phyloP scores from a whole-genome alignment of 2,888 invertebrate genomes.

The Phrixothrix hirtus region DNA sequence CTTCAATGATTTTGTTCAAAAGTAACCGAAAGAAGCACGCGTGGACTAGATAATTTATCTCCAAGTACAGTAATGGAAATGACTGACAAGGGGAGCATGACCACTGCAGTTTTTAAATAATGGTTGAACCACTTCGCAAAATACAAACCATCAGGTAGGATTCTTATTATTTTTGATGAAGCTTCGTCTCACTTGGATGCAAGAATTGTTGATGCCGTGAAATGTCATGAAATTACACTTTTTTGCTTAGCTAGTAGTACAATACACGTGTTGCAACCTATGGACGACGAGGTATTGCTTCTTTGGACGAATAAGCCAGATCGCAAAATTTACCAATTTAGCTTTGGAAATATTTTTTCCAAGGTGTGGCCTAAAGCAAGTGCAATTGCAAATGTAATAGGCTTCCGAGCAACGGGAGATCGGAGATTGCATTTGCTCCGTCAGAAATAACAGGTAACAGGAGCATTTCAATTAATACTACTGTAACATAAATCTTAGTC shows the following conservation, averaged over 20 bases:
- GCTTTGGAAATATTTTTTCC: too few species aligned
- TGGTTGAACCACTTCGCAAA: conserved; percentile 1
- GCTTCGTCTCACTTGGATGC: background rate
- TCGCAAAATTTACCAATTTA: background rate
- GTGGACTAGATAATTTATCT: background rate
- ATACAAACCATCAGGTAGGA: background rate
- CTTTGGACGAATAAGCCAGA: background rate
- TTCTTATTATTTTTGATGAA: background rate
- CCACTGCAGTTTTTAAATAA: background rate
- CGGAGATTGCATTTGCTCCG: too few species aligned
- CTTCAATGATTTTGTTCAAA: background rate
- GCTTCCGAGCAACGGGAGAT: too few species aligned
- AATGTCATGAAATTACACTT: background rate
- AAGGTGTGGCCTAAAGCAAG: too few species aligned
- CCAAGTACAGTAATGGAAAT: background rate
- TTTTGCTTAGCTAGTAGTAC: too few species aligned
- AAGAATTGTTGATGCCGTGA: background rate
- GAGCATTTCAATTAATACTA: too few species aligned
- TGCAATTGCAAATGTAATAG: background rate
- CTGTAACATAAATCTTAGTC: too few species aligned
- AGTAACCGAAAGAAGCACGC: background rate
- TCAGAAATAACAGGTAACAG: too few species aligned
- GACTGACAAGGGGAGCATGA: too few species aligned
- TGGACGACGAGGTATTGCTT: background rate
- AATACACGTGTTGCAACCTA: background rate